Conservation (phyloP, 1,140 invertebrate genomes). For the Hyposmocoma kahamanoa region DNA sequence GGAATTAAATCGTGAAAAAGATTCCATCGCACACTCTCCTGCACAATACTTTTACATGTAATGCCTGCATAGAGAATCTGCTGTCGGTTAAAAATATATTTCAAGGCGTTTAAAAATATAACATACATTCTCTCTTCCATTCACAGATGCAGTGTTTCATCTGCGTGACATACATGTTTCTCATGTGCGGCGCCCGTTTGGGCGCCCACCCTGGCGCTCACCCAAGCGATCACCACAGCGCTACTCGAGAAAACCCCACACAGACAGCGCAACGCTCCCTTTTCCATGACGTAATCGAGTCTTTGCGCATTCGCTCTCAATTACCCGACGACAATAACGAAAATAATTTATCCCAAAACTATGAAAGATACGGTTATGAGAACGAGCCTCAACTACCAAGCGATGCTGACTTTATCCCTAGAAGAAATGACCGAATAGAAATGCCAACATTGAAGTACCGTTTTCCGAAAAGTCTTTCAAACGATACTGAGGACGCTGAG, state of each 20-base stretch:
- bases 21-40: neutral
- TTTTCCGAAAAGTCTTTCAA: conserved; percentile 46
- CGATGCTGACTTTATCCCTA: conserved; percentile 45
- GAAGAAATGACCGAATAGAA: conserved; percentile 60
- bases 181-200: conserved; percentile 37
- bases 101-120: neutral
- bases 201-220: neutral
- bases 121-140: conserved; percentile 5
- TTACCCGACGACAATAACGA: conserved; percentile 47
- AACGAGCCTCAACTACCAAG: conserved; percentile 45
- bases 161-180: conserved; percentile 55
- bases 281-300: conserved; percentile 59
- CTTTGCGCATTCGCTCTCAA: conserved; percentile 42
- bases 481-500: conserved; percentile 14
- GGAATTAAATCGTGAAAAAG: too few relatives aligned
- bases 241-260: conserved; percentile 23
- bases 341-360: conserved; percentile 44
- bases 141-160: conserved; percentile 65
- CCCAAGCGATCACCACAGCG: conserved; percentile 23
- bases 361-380: conserved; percentile 37
- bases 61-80: neutral
- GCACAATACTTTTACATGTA: neutral
- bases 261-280: conserved; percentile 36
- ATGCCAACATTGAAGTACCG: conserved; percentile 57
- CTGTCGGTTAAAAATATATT: neutral